Percentiles rank a stretch among this genome's conserved stretches.
phyloP scores from a whole-genome alignment of 2,888 invertebrate genomes.

The Acleris emargana region DNA sequence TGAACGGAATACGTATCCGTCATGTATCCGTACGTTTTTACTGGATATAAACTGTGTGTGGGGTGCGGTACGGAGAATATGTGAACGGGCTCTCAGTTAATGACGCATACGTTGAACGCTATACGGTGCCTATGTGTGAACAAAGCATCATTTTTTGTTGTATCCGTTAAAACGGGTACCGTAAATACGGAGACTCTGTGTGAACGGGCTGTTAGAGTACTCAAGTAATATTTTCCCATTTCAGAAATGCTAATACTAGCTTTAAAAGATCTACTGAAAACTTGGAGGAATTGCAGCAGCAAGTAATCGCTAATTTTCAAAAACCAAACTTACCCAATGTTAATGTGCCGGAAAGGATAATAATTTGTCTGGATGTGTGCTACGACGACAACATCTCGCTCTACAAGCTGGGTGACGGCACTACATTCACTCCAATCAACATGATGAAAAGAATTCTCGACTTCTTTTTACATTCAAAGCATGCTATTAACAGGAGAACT shows the following conservation, averaged over 20 bases:
- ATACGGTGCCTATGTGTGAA: too few relatives aligned
- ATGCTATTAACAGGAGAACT: constrained; percentile 83
- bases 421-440: constrained; percentile 80
- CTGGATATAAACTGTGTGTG: too few relatives aligned
- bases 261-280: constrained; percentile 40
- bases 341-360: constrained; percentile 85
- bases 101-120: too few relatives aligned
- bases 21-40: too few relatives aligned
- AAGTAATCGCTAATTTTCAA: constrained; percentile 71
- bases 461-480: constrained; percentile 85
- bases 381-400: constrained; percentile 81
- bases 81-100: too few relatives aligned
- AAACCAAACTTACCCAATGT: constrained; percentile 76
- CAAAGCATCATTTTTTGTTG: too few relatives aligned
- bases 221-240: constrained; percentile 20
- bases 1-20: too few relatives aligned
- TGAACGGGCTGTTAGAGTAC: too few relatives aligned
- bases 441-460: constrained; percentile 86
- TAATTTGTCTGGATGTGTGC: constrained; percentile 86
- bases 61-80: too few relatives aligned
- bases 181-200: too few relatives aligned
- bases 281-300: constrained; percentile 56
- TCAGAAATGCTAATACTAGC: constrained; percentile 45
- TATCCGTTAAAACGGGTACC: too few relatives aligned
- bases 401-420: constrained; percentile 80